phyloP scores from a whole-genome alignment of 1,140 invertebrate species.

The Halotydeus destructor region DNA sequence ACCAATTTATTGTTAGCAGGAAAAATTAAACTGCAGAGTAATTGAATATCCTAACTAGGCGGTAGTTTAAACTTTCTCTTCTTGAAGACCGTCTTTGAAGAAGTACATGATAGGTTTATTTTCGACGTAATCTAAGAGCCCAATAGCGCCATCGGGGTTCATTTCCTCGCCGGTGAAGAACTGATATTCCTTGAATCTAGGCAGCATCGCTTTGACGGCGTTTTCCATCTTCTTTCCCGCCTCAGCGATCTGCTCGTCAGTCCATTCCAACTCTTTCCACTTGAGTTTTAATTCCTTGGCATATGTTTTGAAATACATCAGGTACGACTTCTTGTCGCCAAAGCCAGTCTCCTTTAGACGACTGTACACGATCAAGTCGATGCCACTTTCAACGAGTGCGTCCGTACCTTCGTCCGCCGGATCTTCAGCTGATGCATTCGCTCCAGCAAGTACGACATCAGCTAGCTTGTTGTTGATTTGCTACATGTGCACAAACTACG shows the following conservation, averaged over 20 bases:
- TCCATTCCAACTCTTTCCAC: conserved; percentile 45
- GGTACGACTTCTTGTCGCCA: conserved; percentile 40
- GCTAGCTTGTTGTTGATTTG: conserved; percentile 48
- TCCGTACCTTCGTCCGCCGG: conserved; percentile 69
- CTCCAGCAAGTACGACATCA: conserved; percentile 57
- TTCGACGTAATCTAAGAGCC: conserved; percentile 74
- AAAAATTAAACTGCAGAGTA: too few species aligned
- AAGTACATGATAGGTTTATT: conserved; percentile 77
- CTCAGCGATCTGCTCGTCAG: conserved; percentile 24
- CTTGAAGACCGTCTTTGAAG: conserved; percentile 80
- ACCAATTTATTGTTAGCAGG: too few species aligned
- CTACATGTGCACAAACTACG: too few species aligned
- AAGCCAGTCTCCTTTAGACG: conserved; percentile 57
- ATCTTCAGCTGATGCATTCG: conserved; percentile 72
- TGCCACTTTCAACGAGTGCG: conserved; percentile 44
- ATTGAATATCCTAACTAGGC: too few species aligned
- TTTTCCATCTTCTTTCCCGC: conserved; percentile 74
- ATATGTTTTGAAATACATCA: conserved; percentile 77
- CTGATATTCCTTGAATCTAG: conserved; percentile 62
- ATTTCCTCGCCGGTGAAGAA: conserved; percentile 69
- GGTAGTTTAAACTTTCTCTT: conserved; percentile 79
- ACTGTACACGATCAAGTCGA: conserved; percentile 83
- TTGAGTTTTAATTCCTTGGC: conserved; percentile 71
- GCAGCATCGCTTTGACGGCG: conserved; percentile 78
- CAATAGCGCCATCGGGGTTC: conserved; percentile 83